Evolutionary conservation across 2,888 invertebrate genomes (phyloP).

Genomic region (Apamea crenata): DNA sequence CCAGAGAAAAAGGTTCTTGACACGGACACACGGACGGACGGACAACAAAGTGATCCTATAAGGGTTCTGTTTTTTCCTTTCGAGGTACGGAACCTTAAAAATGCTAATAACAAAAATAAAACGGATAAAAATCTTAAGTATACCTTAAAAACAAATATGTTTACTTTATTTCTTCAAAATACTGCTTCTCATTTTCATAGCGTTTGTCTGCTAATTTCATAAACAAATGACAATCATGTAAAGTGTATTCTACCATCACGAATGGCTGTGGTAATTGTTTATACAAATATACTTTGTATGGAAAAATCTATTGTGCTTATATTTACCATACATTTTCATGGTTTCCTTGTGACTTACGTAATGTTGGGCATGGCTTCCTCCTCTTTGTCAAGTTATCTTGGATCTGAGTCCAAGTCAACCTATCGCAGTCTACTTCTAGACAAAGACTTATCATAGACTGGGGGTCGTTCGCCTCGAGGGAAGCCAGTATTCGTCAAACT

Average conservation of each 20-base stretch:
- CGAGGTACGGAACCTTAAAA: too few species aligned
- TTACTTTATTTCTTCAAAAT: constrained; percentile 2
- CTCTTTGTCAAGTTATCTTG: not conserved
- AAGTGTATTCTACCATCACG: constrained; percentile 59
- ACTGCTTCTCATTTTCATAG: not conserved
- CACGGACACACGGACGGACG: too few species aligned
- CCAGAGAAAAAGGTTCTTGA: too few species aligned
- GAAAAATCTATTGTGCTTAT: constrained; percentile 23
- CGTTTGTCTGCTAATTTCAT: constrained; percentile 24
- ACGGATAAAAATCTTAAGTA: constrained; percentile 7
- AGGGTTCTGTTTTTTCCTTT: too few species aligned
- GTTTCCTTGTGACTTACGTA: not conserved
- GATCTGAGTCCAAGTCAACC: not conserved
- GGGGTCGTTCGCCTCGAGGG: too few species aligned
- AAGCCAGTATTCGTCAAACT: too few species aligned
- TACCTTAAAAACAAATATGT: constrained; percentile 21
- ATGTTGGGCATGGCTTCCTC: not conserved
- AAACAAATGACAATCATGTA: constrained; percentile 45
- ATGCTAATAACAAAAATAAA: not conserved
- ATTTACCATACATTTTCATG: constrained; percentile 4
- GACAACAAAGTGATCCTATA: too few species aligned
- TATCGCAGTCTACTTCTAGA: too few species aligned
- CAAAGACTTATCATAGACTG: too few species aligned
- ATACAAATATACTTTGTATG: constrained; percentile 38
- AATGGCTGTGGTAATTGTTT: constrained; percentile 35